Percentiles rank a stretch among this genome's conserved stretches.
Conservation (phyloP, 1,140 invertebrate genomes). For the Cephus cinctus region DNA sequence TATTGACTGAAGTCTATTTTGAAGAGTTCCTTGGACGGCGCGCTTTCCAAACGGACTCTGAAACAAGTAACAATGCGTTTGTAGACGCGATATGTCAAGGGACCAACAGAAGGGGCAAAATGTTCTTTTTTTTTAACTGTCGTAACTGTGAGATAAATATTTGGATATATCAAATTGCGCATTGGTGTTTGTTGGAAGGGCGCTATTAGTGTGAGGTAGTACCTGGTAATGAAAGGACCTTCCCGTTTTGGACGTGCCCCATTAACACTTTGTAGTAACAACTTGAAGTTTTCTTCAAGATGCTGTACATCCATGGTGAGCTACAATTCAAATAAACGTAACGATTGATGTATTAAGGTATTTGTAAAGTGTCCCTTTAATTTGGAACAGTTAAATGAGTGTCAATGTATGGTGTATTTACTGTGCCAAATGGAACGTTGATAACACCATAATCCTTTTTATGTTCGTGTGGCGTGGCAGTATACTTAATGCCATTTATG, state of each 20-base stretch:
- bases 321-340: constrained; percentile 50
- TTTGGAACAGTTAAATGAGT: not conserved
- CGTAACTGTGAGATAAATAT: no score
- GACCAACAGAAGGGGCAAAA: no score
- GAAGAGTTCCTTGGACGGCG: constrained; percentile 63
- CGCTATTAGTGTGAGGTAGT: no score
- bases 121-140: no score
- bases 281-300: constrained; percentile 70
- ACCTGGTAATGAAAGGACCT: constrained; percentile 69
- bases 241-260: constrained; percentile 61
- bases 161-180: no score
- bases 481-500: constrained; percentile 67
- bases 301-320: constrained; percentile 69
- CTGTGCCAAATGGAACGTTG: constrained; percentile 65
- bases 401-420: constrained; percentile 45
- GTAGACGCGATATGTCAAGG: not conserved
- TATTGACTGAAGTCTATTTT: constrained; percentile 66
- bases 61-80: constrained; percentile 19
- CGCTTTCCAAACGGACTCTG: constrained; percentile 55
- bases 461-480: constrained; percentile 61
- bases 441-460: constrained; percentile 70
- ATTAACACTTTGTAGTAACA: constrained; percentile 65
- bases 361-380: no score
- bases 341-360: constrained; percentile 6
- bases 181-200: no score